Evolutionary conservation across 92 coral and sea anemone genomes (phyloP).

Genomic region (Parazoanthus darwini): DNA sequence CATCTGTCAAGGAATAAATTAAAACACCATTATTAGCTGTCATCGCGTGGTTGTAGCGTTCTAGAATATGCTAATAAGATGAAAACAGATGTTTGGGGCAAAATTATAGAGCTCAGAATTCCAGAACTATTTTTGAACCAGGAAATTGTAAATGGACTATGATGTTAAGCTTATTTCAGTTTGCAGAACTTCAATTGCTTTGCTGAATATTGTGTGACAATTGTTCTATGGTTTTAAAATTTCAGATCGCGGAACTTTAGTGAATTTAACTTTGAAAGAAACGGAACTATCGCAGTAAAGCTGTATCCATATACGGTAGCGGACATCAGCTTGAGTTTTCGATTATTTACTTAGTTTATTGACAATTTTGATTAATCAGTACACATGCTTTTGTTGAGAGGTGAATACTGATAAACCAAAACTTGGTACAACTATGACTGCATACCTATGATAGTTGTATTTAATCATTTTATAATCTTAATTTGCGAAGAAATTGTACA

Average conservation of each 20-base stretch:
- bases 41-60: conserved; percentile 32
- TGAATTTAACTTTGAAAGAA: neutral
- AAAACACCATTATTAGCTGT: neutral
- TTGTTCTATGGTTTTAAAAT: neutral
- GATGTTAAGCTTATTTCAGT: neutral
- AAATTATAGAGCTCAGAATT: neutral
- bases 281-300: neutral
- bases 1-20: neutral
- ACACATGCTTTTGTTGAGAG: neutral
- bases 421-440: neutral
- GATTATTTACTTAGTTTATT: neutral
- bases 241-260: neutral
- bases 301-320: conserved; percentile 5
- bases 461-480: neutral
- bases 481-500: neutral
- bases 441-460: neutral
- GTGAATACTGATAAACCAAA: neutral
- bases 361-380: neutral
- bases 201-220: neutral
- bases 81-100: conserved; percentile 13
- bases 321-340: neutral
- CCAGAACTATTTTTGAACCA: neutral
- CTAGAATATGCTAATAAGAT: conserved; percentile 30
- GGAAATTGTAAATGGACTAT: neutral
- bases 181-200: neutral